Conservation (phyloP, 2,113 vertebrate species). For the Thomomys bottae region DNA sequence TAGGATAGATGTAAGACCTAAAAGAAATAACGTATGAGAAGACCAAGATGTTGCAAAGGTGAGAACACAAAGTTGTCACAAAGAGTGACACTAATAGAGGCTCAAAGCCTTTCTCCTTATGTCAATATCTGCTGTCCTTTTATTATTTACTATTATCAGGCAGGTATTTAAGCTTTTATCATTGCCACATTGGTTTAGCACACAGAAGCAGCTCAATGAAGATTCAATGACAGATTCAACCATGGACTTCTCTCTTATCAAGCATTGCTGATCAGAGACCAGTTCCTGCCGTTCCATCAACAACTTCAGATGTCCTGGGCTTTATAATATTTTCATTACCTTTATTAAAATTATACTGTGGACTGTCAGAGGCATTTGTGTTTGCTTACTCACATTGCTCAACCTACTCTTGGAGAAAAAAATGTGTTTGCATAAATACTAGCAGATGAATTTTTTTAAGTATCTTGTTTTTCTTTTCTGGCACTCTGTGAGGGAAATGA, state of each 20-base stretch:
- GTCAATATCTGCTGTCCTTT: not conserved
- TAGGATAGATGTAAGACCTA: not conserved
- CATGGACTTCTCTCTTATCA: not conserved
- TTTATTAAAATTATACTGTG: not conserved
- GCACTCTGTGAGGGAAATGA: conserved; percentile 75
- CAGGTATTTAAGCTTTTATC: not conserved
- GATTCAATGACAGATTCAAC: not conserved
- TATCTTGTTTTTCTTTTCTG: conserved; percentile 74
- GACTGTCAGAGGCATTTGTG: not conserved
- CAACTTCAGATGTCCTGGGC: not conserved
- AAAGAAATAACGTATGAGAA: not conserved
- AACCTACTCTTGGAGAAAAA: conserved; percentile 75
- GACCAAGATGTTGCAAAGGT: too few species aligned
- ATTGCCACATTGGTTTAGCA: not conserved
- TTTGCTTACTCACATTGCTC: conserved; percentile 62
- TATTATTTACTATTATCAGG: not conserved
- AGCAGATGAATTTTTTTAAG: conserved; percentile 80
- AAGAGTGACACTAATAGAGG: not conserved
- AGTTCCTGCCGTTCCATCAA: not conserved
- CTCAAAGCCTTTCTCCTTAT: not conserved
- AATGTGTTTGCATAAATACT: conserved; percentile 79
- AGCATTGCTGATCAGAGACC: not conserved
- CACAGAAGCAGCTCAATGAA: not conserved
- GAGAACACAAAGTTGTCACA: too few species aligned
- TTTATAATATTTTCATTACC: not conserved